phyloP scores from a whole-genome alignment of 2,888 invertebrate genomes.

The Rotaria macrura region DNA sequence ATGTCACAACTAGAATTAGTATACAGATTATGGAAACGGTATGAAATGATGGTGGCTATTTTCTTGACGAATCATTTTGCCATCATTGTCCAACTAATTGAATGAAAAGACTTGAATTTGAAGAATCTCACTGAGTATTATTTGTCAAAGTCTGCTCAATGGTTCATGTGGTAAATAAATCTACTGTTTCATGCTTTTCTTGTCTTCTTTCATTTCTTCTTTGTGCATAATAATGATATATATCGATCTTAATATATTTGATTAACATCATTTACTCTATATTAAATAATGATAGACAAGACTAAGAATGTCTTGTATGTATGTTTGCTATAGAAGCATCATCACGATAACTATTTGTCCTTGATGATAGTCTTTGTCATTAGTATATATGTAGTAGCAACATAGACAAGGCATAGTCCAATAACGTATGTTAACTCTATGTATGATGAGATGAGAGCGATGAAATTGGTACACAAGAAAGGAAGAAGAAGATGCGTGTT shows the following conservation, averaged over 20 bases:
- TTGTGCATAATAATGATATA: background rate
- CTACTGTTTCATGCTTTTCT: too few relatives aligned
- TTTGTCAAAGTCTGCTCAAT: background rate
- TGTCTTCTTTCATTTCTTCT: too few relatives aligned
- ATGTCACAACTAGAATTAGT: background rate
- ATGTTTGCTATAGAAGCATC: background rate
- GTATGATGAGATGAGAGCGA: background rate
- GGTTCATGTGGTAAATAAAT: background rate
- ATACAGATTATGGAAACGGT: background rate
- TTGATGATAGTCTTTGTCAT: background rate
- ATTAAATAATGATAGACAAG: too few relatives aligned
- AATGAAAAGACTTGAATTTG: background rate
- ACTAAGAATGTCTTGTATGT: background rate
- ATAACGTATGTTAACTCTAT: background rate
- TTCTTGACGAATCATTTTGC: background rate
- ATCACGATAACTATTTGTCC: background rate
- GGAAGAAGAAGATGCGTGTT: background rate
- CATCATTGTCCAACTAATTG: background rate
- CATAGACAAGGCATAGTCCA: background rate
- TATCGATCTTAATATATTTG: too few relatives aligned
- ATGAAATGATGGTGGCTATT: background rate
- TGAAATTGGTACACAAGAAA: background rate
- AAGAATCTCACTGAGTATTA: background rate
- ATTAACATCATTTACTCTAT: too few relatives aligned
- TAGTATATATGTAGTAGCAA: background rate